Base-by-base conservation (phyloP, 2,113 vertebrate genomes). In the Callocephalon fimbriatum region DNA sequence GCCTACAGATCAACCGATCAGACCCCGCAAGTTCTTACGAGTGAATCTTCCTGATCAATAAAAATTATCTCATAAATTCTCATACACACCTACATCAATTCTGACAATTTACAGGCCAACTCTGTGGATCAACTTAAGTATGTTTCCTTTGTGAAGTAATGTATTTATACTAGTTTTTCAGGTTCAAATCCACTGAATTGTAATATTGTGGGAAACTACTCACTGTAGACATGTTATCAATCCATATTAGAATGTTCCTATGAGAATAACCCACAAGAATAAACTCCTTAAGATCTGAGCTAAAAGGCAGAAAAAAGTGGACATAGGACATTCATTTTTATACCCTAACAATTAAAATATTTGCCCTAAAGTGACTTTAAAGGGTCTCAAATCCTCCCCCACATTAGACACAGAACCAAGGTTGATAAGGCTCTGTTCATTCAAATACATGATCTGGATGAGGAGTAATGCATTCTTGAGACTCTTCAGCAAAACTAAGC, bases 101-200 rank as follows among this genome's bases (percentile, higher is more conserved):
- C 19, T 63, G 29, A 29, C 26, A 71, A 66, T 62, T 59, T 66
- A 53, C 6, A 74, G 32, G n/a, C 20, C 37, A 96, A 73, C 35
- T 37, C 31, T 68, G 48, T 2, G 1, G 4, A 63, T n/a, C 44
- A 78, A n/a, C 87, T 93, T 93, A 94, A 20, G 13, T 74, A 88
- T 86, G 87, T 89, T 93, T 94, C 79, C 70, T 86, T 71, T 88
- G 42, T 44, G 88, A 91, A 94, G 68, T 75, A 90, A 92, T 88
- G 71, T 45, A 87, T 92, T 96, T 86, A 92, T 45, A 68, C 65
- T 97, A 56, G 19, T 1, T 59, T 51, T 65, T 40, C 22, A 44
- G 35, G 72, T 79, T 95, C 91, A 96, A 96, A 92, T 38, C 51
- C 71, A 88, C 75, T 91, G 94, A 96, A 68, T 58, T 86, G 45